These are phyloP conservation scores for Epinephelus awoara DNA, from an alignment of 2,797 vertebrate genomes.

Conservation along the genomic window DNA sequence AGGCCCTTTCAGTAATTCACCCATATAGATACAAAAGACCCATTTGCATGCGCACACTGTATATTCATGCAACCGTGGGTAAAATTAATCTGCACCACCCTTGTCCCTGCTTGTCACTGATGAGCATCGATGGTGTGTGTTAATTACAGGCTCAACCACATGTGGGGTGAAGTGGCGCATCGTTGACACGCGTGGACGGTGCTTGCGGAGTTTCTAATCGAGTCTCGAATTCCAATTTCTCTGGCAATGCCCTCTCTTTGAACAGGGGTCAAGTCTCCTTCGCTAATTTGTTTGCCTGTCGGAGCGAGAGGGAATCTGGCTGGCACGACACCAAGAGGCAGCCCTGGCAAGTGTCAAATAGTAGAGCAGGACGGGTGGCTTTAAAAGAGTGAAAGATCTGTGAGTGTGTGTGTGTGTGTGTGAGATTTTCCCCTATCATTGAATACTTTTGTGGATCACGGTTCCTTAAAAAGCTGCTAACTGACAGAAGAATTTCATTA, in stretches of 20 bases:
- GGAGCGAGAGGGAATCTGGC: constrained; percentile 31
- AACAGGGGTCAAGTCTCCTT: constrained; percentile 68
- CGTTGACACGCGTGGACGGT: constrained; percentile 33
- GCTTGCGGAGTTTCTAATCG: constrained; percentile 62
- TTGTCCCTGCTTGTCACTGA: constrained; percentile 29
- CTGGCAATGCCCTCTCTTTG: constrained; percentile 61
- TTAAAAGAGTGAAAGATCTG: background rate
- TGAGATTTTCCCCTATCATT: constrained; percentile 5
- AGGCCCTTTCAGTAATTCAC: too few relatives aligned
- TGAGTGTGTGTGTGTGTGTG: background rate
- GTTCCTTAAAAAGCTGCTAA: constrained; percentile 38
- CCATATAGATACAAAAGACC: constrained; percentile 11
- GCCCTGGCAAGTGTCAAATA: constrained; percentile 36
- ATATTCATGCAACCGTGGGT: constrained; percentile 21
- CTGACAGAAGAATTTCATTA: constrained; percentile 48
- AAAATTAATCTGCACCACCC: constrained; percentile 35
- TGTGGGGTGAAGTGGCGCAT: constrained; percentile 26
- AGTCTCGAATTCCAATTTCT: constrained; percentile 75
- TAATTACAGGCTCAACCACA: constrained; percentile 64
- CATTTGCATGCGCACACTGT: constrained; percentile 27
- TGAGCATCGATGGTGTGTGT: constrained; percentile 34
- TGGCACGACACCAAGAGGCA: constrained; percentile 29
- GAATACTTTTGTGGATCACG: constrained; percentile 25
- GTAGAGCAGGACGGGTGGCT: constrained; percentile 16
- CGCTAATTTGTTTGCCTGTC: constrained; percentile 75